Conservation (phyloP, 2,888 invertebrate species). For the Epistrophe eligans region DNA sequence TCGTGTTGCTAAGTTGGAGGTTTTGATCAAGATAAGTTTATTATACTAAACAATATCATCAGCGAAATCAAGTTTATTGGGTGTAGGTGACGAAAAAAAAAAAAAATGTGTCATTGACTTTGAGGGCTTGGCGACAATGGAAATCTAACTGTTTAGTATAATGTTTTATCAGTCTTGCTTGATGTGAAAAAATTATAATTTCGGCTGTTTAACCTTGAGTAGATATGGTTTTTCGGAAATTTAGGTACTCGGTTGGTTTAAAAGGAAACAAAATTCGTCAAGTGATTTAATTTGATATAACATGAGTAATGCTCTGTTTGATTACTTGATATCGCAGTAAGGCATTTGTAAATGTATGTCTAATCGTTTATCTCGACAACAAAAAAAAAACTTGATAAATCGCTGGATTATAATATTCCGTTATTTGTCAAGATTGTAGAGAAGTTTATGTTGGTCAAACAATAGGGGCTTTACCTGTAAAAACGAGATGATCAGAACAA, state of each 20-base stretch:
- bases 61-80: slow-evolving; percentile 7
- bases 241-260: too few relatives aligned
- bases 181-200: neutral
- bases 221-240: neutral
- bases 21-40: slow-evolving; percentile 36
- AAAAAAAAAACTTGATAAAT: too few relatives aligned
- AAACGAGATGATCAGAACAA: too few relatives aligned
- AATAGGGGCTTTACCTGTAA: too few relatives aligned
- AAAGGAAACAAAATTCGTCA: neutral
- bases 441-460: too few relatives aligned
- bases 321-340: neutral
- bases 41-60: neutral
- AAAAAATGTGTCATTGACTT: slow-evolving; percentile 28
- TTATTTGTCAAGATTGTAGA: too few relatives aligned
- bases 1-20: slow-evolving; percentile 23
- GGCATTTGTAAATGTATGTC: too few relatives aligned
- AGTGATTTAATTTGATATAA: neutral
- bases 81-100: slow-evolving; percentile 37
- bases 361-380: too few relatives aligned
- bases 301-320: neutral
- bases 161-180: neutral
- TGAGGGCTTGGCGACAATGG: slow-evolving; percentile 21
- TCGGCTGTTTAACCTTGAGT: neutral
- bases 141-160: too few relatives aligned
- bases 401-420: too few relatives aligned